Evolutionary conservation across 2,797 vertebrate species (phyloP), one percentile per base, ranked within the genome.

Genomic region (Fringilla coelebs): DNA sequence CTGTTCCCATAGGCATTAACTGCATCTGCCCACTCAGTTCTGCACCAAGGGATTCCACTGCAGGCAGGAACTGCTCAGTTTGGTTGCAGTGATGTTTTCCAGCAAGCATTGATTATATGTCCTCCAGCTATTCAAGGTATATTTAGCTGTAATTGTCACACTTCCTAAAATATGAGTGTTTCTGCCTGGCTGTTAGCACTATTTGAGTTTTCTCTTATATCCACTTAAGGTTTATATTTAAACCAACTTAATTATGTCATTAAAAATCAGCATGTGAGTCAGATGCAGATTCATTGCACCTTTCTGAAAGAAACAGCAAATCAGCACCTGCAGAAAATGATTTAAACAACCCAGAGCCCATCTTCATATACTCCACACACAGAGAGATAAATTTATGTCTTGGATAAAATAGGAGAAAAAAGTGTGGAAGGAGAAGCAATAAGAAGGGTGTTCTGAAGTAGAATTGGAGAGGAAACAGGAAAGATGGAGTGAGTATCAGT

Each of bases 81-180:
- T 98, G 99, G 99, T 93, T 99, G 99, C 97, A 98, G 97, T 74
- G 99, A 99, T 93, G 98, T 99, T 96, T 99, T 99, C 98, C 99
- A 99, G 74, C 99, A 99, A 97, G 98, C 99, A 6, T 96, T 99
- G 94, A 99, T 99, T 97, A 98, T 99, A 75, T 99, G 99, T 94
- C 99, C 99, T 78, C 98, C 99, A 61, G 89, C 98, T 91, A 97
- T 99, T 96, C 99, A 99, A 99, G 99, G 99, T 99, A 98, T n/a
- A 58, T 54, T 70, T 77, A 62, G 55, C 54, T 65, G 17, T 34
- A 62, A 19, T 46, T 22, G 9, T 63, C 55, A 61, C 61, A 55
- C 36, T 31, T 85, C 70, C 46, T 80, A 60, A 62, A 74, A 52
- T 29, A 11, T 1, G 17, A 62, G 8, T 5, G 0, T 46, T 62